Base-by-base conservation (phyloP, 2,113 vertebrate species). In the Saimiri boliviensis region DNA sequence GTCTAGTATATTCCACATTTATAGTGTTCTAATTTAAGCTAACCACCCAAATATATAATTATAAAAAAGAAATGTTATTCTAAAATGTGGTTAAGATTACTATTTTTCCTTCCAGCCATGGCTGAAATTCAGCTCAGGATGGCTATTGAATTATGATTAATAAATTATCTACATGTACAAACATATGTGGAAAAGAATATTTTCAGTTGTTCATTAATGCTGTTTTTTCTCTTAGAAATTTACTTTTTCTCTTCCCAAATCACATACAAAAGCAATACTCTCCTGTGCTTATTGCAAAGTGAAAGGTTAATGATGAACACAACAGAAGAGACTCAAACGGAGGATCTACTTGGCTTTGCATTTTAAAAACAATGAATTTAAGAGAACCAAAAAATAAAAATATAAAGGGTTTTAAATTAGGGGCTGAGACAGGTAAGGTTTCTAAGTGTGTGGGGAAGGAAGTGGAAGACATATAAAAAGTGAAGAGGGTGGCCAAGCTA, bases 301-400 rank as follows among this genome's bases (percentile, higher is more conserved):
- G 37, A 89, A 80, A n/a, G 21, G 7, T 45, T 60, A 20, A 30
- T n/a, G n/a, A n/a, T n/a, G n/a, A 8, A 25, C 1, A 21, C 8
- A n/a, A 19, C 13, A 23, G 8, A 56, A n/a, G 30, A 84, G 40
- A 81, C n/a, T 40, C 40, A 40, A 82, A 71, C 49, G 49, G 10
- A 25, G 2, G 20, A 47, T 74, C 73, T 21, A 45, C 30, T 88
- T 56, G 37, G 56, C 49, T 94, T 70, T 89, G 35, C 32, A 32
- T 94, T 82, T 90, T 76, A 83, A 77, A 89, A 74, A 74, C 47
- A 21, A 91, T 82, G 37, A 84, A 83, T 88, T 80, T 40, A 47
- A 56, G 12, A 82, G 60, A 63, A 63, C 60, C 60, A 89, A 81
- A 27, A 16, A 54, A 89, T 42, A 73, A 60, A 88, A 79, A 37